A percentile compares a stretch with the other conserved stretches of the same genome.
These are phyloP conservation scores for Antidorcas marsupialis DNA, from an alignment of 2,113 vertebrate genomes.

Conservation along the genomic window DNA sequence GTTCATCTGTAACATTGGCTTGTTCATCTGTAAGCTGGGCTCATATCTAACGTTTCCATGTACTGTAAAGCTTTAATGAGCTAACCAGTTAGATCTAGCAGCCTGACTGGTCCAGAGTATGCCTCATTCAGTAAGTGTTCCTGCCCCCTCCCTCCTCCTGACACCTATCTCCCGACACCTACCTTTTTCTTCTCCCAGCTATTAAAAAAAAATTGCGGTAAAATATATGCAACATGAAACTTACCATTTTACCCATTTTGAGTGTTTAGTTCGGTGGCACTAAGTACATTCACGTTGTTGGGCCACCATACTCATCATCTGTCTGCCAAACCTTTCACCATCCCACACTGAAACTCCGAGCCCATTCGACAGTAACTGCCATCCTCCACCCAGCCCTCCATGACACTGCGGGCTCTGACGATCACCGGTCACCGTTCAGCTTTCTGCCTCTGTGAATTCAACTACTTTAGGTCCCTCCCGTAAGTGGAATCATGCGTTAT, in stretches of 20 bases:
- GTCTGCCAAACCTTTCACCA: fast-evolving
- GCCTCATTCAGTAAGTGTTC: not conserved
- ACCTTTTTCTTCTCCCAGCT: not conserved
- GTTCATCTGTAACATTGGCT: not conserved
- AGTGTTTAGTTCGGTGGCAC: not conserved
- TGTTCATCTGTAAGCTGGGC: not conserved
- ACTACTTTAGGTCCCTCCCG: fast-evolving
- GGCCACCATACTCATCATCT: fast-evolving
- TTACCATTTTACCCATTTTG: too few species aligned
- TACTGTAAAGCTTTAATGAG: not conserved
- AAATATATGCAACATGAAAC: not conserved
- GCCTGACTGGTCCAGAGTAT: not conserved
- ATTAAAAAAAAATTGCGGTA: not conserved
- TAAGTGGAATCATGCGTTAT: not conserved
- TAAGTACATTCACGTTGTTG: fast-evolving
- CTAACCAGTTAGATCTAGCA: fast-evolving
- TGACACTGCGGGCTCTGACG: fast-evolving
- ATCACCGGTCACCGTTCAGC: not conserved
- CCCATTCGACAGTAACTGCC: not conserved
- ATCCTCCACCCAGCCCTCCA: not conserved
- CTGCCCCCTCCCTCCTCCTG: not conserved
- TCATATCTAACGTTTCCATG: fast-evolving
- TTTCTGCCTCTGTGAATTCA: not conserved
- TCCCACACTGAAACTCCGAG: not conserved
- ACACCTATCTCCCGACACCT: fast-evolving